Evolutionary conservation across 1,140 invertebrate genomes (phyloP).

Genomic region (Propsilocerus akamusi): DNA sequence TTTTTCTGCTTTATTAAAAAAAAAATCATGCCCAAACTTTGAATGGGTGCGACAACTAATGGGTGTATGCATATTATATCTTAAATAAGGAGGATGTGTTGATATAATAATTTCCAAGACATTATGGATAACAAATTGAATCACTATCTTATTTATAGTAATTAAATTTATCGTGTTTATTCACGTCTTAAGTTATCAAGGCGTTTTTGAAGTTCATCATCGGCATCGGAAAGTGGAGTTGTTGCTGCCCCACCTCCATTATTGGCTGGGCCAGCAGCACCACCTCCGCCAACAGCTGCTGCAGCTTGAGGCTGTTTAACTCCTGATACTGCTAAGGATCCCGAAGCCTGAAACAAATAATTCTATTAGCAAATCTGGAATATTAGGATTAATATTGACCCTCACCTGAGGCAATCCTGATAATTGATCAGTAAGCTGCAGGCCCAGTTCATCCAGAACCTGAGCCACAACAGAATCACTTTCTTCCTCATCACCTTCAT

Average conservation of each 20-base stretch:
- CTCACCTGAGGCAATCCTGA: slow-evolving; percentile 58
- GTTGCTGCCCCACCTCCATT: slow-evolving; percentile 28
- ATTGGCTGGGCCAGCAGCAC: slow-evolving; percentile 30
- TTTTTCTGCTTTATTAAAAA: too few species aligned
- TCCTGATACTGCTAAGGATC: slow-evolving; percentile 19
- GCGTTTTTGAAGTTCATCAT: slow-evolving; percentile 86
- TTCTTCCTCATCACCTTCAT: slow-evolving; percentile 96
- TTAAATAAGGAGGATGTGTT: too few species aligned
- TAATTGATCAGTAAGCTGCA: slow-evolving; percentile 81
- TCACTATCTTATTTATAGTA: too few species aligned
- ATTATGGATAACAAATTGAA: too few species aligned
- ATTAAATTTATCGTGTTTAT: slow-evolving; percentile 32
- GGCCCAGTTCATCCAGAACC: slow-evolving; percentile 90
- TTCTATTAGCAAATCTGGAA: background rate
- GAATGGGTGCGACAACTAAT: too few species aligned
- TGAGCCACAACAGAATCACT: slow-evolving; percentile 83
- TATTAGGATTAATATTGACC: background rate
- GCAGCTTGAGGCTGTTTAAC: slow-evolving; percentile 23
- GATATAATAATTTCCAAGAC: too few species aligned
- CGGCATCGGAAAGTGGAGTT: slow-evolving; percentile 58
- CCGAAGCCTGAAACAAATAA: slow-evolving; percentile 12
- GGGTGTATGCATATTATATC: too few species aligned
- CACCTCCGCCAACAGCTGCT: slow-evolving; percentile 30
- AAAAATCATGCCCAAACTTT: too few species aligned
- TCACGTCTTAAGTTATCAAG: slow-evolving; percentile 84